These are phyloP conservation scores for Oscheius sp. DNA, from an alignment of 1,140 invertebrate genomes.

Conservation along the genomic window DNA sequence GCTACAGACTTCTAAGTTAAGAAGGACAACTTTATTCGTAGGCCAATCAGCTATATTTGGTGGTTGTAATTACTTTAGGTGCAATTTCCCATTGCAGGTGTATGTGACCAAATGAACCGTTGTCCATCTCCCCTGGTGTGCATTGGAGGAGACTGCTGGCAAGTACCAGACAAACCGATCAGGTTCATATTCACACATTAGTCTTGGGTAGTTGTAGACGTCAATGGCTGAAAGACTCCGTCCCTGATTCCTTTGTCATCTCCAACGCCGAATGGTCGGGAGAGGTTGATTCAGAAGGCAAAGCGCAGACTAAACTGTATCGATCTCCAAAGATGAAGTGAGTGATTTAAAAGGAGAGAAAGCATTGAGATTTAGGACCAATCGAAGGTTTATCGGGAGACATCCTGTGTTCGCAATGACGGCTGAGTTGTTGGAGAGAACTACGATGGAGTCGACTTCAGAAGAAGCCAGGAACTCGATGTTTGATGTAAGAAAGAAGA, in stretches of 20 bases:
- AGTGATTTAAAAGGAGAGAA: too few relatives aligned
- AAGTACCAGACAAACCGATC: slow-evolving; percentile 14
- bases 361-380: too few relatives aligned
- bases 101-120: slow-evolving; percentile 8
- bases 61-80: neutral
- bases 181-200: neutral
- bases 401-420: neutral
- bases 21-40: too few relatives aligned
- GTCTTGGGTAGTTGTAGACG: neutral
- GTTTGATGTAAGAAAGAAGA: neutral
- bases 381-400: neutral
- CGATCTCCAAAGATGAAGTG: too few relatives aligned
- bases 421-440: neutral
- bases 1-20: too few relatives aligned
- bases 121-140: slow-evolving; percentile 15
- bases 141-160: slow-evolving; percentile 20
- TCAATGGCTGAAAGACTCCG: neutral
- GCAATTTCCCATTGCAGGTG: slow-evolving; percentile 10
- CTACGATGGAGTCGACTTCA: neutral
- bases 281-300: neutral
- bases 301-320: slow-evolving; percentile 15
- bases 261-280: neutral
- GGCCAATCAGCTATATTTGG: too few relatives aligned
- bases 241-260: slow-evolving; percentile 23
- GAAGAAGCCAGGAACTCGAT: neutral